A percentile compares a stretch with the other conserved stretches of the same genome.
These are phyloP conservation scores for Pterobdella sp. DNA, from an alignment of 2,888 invertebrate species.

Conservation along the genomic window DNA sequence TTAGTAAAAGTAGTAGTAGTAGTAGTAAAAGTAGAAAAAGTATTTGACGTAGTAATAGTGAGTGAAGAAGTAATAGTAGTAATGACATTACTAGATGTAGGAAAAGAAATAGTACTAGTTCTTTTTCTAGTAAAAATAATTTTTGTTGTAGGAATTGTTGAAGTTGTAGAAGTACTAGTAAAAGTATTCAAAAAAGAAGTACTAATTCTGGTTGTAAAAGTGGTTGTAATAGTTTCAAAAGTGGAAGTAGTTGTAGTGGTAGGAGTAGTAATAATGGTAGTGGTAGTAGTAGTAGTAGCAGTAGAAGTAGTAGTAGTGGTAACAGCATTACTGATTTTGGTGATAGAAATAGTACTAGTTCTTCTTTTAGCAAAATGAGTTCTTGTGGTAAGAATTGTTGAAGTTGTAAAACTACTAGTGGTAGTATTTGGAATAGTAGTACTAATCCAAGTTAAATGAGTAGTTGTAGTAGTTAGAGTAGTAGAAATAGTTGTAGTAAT, in stretches of 20 bases:
- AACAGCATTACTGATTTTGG: neutral
- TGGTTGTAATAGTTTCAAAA: neutral
- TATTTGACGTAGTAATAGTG: neutral
- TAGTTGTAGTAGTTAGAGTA: neutral
- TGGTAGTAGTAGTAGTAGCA: conserved; percentile 20
- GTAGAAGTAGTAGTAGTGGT: conserved; percentile 15
- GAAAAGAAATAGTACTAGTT: neutral
- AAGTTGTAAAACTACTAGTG: neutral
- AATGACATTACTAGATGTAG: neutral
- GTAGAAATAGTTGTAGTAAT: neutral
- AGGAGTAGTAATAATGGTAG: conserved; percentile 1
- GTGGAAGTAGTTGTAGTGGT: conserved; percentile 5
- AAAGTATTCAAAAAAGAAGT: neutral
- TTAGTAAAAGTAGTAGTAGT: neutral
- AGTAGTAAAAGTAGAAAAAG: neutral
- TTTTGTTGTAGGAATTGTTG: neutral
- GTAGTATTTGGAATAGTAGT: neutral
- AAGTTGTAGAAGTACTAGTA: neutral
- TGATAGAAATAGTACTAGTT: conserved; percentile 11
- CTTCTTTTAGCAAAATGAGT: neutral
- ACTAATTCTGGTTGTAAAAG: conserved; percentile 10
- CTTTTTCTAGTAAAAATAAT: neutral
- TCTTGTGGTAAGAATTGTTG: neutral
- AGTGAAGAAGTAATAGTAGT: neutral
- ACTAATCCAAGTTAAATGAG: too few relatives aligned